Evolutionary conservation across 1,140 invertebrate genomes (phyloP), one percentile per base, ranked within the genome.

Genomic region (Ceratitis capitata): DNA sequence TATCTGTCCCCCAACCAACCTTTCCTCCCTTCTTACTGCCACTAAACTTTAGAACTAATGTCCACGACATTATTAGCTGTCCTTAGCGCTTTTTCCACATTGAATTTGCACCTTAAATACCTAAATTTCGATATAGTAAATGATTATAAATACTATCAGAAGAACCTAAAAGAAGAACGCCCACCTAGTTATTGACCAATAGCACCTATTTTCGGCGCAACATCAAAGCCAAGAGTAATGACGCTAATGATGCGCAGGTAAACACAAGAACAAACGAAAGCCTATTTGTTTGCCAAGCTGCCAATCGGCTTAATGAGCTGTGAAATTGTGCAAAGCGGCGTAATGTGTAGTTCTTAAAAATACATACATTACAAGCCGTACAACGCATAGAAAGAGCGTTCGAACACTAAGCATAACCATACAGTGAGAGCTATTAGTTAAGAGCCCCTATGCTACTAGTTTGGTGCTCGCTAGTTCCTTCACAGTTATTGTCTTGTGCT

Each of bases 261-360:
- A 26, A 12, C 39, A 26, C 42, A 42, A 14, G 32, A n/a, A 42
- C 69, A 2, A 7, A 19, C 16, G 9, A 9, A 16, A n/a, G 7
- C 29, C 58, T 32, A 26, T n/a, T 78, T 0, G 6, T 39, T 2
- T 42, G 69, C 10, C 51, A n/a, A 56, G 51, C 19, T 78, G 69
- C n/a, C 39, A n/a, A 56, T 19, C 19, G 42, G 69, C n/a, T n/a
- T 78, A 78, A 78, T 78, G 69, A 78, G 45, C 39, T 78, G 69
- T 12, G 69, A 45, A 78, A 78, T 78, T 78, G 69, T 78, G 69
- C 35, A 78, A 45, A 47, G n/a, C 19, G 6, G n/a, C 39, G 19
- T 78, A 9, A 4, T 78, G n/a, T 5, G n/a, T 45, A 45, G 35
- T 32, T 16, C 69, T 26, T 64, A 39, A 39, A 78, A 78, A 78